phyloP scores from a whole-genome alignment of 2,113 vertebrate genomes.

The Crotophaga sulcirostris region DNA sequence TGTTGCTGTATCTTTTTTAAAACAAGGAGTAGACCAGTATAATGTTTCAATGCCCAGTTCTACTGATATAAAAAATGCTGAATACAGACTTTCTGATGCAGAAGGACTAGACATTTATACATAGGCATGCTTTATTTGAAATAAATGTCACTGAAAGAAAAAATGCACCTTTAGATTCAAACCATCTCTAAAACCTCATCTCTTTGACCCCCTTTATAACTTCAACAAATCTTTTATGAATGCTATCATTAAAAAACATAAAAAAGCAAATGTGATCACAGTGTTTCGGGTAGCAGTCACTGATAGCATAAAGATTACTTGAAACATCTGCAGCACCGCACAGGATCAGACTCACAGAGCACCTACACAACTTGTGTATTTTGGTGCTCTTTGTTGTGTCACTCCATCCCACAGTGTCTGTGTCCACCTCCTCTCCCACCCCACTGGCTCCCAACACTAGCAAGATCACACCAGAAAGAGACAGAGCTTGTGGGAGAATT shows the following conservation, averaged over 20 bases:
- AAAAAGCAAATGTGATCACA: background rate
- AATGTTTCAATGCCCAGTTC: background rate
- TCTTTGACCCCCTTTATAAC: background rate
- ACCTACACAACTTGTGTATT: rapidly evolving
- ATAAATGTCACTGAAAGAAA: background rate
- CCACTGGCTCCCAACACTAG: rapidly evolving
- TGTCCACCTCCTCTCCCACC: background rate
- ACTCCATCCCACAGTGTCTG: background rate
- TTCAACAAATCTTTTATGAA: background rate
- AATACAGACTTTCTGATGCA: background rate
- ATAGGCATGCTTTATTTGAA: background rate
- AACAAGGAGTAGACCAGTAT: background rate
- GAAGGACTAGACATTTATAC: background rate
- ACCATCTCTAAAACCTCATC: background rate
- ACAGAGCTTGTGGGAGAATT: background rate
- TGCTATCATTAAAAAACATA: background rate
- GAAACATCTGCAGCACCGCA: background rate
- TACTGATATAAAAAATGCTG: background rate
- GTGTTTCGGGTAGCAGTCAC: background rate
- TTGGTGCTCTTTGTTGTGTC: background rate
- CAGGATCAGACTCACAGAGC: background rate
- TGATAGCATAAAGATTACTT: rapidly evolving
- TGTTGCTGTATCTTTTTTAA: background rate
- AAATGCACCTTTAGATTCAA: background rate
- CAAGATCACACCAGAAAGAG: background rate